Conservation (phyloP, 1,140 invertebrate genomes). For the Parasteatoda tepidariorum region DNA sequence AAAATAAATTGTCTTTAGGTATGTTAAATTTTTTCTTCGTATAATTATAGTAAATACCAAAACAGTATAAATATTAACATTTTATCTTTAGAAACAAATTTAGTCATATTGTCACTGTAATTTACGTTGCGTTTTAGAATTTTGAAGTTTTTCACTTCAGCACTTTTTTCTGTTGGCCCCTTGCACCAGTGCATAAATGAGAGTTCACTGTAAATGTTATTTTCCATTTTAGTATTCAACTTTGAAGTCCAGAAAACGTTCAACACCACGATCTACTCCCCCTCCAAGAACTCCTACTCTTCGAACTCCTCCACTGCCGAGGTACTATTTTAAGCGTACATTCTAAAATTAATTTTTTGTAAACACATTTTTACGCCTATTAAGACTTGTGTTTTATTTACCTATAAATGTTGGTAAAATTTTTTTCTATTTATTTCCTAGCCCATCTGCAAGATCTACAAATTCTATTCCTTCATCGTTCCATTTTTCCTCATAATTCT, state of each 20-base stretch:
- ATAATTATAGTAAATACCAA: too few species aligned
- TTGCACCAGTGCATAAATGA: too few species aligned
- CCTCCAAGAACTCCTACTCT: conserved; percentile 48
- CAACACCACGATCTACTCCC: conserved; percentile 43
- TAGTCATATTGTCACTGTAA: too few species aligned
- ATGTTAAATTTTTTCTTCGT: too few species aligned
- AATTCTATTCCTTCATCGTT: conserved; percentile 49
- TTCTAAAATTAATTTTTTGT: neutral
- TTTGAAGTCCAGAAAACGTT: conserved; percentile 40
- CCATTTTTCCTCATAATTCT: conserved; percentile 24
- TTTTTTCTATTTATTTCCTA: neutral
- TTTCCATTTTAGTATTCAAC: conserved; percentile 54
- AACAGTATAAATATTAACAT: too few species aligned
- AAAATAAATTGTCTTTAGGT: too few species aligned
- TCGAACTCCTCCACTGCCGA: conserved; percentile 52
- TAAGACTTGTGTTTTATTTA: neutral
- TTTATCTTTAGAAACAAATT: too few species aligned
- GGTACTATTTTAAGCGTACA: conserved; percentile 1
- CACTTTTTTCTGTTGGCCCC: too few species aligned
- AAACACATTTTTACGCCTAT: neutral
- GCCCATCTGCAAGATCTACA: conserved; percentile 45
- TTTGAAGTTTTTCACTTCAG: too few species aligned
- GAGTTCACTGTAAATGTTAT: too few species aligned
- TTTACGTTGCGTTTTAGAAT: too few species aligned
- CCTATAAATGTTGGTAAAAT: neutral